phyloP scores from a whole-genome alignment of 37 sponge, comb jelly and placozoan species.

The Halichondria panicea region DNA sequence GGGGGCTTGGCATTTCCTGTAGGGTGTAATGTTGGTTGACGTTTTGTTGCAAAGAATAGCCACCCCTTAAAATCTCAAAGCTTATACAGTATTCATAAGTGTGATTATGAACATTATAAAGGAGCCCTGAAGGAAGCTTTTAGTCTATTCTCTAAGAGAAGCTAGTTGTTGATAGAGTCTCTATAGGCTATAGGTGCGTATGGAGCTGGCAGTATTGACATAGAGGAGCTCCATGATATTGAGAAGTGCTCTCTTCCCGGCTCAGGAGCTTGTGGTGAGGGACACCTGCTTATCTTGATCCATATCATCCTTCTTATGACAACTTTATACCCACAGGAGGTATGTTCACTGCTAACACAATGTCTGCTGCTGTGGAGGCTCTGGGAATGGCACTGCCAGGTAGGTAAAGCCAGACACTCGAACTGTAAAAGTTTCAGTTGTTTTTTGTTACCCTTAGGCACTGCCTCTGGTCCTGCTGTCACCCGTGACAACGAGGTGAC shows the following conservation, averaged over 20 bases:
- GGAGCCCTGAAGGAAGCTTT: neutral
- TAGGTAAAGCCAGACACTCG: neutral
- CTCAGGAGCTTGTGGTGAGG: conserved; percentile 75
- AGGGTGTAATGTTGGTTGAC: neutral
- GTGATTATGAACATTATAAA: neutral
- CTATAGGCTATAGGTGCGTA: conserved; percentile 72
- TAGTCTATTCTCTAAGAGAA: neutral
- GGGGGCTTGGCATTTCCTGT: too few relatives aligned
- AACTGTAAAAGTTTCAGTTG: neutral
- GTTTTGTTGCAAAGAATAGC: neutral
- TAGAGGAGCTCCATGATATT: conserved; percentile 65
- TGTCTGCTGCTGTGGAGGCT: conserved; percentile 75
- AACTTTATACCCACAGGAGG: conserved; percentile 52
- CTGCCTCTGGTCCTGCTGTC: conserved; percentile 76
- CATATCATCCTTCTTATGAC: too few relatives aligned
- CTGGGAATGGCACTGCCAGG: conserved; percentile 72
- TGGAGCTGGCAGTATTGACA: conserved; percentile 75
- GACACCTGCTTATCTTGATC: neutral
- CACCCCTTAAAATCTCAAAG: neutral
- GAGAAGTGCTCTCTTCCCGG: conserved; percentile 72
- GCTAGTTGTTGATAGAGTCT: neutral
- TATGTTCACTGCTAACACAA: conserved; percentile 87
- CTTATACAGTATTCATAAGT: neutral
- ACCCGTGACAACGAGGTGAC: conserved; percentile 53
- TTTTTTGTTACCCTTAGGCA: conserved; percentile 29